Evolutionary conservation across 2,797 vertebrate genomes (phyloP).

Genomic region (Pseudochaenichthys georgianus): DNA sequence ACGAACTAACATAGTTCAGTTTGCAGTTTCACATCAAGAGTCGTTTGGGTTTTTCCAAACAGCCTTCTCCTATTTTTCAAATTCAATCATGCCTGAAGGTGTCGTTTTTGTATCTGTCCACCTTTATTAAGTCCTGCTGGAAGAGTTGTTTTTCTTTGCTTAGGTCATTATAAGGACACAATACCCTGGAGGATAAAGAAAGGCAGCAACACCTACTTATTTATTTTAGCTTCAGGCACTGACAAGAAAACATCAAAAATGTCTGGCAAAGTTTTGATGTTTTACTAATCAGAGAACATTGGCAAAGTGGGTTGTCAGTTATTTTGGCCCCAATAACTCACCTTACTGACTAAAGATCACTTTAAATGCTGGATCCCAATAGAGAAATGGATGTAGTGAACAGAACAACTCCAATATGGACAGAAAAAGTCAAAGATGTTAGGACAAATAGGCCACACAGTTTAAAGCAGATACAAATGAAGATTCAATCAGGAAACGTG

Average conservation of each 20-base stretch:
- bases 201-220: slow-evolving; percentile 10
- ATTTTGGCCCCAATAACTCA: slow-evolving; percentile 26
- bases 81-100: slow-evolving; percentile 35
- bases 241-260: slow-evolving; percentile 2
- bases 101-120: slow-evolving; percentile 31
- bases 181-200: slow-evolving; percentile 3
- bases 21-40: slow-evolving; percentile 43
- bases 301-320: slow-evolving; percentile 11
- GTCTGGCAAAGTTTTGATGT: slow-evolving; percentile 28
- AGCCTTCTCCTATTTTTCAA: slow-evolving; percentile 15
- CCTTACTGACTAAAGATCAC: slow-evolving; percentile 4
- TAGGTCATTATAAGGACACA: slow-evolving; percentile 25
- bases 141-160: slow-evolving; percentile 7
- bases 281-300: slow-evolving; percentile 23
- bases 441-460: neutral
- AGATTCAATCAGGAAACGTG: slow-evolving; percentile 39
- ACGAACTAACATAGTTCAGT: slow-evolving; percentile 33
- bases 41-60: slow-evolving; percentile 41
- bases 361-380: neutral
- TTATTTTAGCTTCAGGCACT: slow-evolving; percentile 15
- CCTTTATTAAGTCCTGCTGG: slow-evolving; percentile 4
- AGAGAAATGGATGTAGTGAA: slow-evolving; percentile 4
- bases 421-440: slow-evolving; percentile 2
- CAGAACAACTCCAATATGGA: neutral
- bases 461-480: slow-evolving; percentile 8